Evolutionary conservation across 2,113 vertebrate genomes (phyloP), one percentile per base, ranked within the genome.

Genomic region (Pao palembangensis): DNA sequence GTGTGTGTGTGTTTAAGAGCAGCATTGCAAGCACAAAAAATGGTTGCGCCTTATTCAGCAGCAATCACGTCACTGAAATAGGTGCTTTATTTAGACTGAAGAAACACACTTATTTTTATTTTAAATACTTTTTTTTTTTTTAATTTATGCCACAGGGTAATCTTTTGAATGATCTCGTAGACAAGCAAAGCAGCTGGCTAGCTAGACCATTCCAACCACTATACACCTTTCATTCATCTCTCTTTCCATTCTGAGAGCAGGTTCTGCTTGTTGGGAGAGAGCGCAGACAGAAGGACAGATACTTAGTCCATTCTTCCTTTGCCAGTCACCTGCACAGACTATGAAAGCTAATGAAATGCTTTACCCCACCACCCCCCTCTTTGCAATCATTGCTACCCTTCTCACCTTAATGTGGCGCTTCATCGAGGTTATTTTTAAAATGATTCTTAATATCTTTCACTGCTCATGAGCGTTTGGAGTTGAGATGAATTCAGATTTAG

Each of bases 341-440:
- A 73, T 84, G 80, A 85, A 82, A 84, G 74, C 77, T 77, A 85
- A 80, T 78, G 72, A 77, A 76, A 67, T 74, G 74, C 51, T 64
- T 34, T 67, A 67, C 65, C 62, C 63, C 57, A 48, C 48, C 51
- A 17, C 50, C 55, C 17, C 44, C 7, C 50, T 18, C 57, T 63
- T 71, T 65, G 42, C 46, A 49, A 62, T 65, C 43, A 54, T 67
- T 50, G 18, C 46, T 25, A 7, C 48, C 18, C 11, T 16, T 57
- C 20, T 34, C 49, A 15, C 25, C 10, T 51, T 54, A 57, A 18
- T 64, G 31, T 48, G 38, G 53, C 51, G 17, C 58, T 74, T 58
- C 64, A 58, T 71, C 6, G 58, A 38, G 49, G 17, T 34, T 25
- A 41, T 73, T 57, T 56, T 38, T 56, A 57, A 14, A 47, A 38